A percentile compares a stretch with the other conserved stretches of the same genome.
Evolutionary conservation across 2,797 vertebrate species (phyloP).

Genomic region (Megalops cyprinoides): DNA sequence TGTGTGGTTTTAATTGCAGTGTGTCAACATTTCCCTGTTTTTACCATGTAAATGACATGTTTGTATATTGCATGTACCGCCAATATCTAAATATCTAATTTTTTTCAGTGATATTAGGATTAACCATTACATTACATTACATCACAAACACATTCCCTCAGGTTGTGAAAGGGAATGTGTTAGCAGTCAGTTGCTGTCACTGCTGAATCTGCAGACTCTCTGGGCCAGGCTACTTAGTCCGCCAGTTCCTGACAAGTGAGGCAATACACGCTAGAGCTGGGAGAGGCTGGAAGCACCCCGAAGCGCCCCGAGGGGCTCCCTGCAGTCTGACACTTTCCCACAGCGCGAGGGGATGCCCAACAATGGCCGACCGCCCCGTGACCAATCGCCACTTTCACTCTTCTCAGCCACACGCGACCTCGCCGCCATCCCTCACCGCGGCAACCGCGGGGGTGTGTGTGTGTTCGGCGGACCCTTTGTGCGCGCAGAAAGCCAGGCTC

Average conservation of each 20-base stretch:
- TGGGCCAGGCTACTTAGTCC: neutral
- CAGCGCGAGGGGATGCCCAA: constrained; percentile 81
- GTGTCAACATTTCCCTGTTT: neutral
- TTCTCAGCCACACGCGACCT: constrained; percentile 96
- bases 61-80: neutral
- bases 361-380: constrained; percentile 86
- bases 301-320: too few species aligned
- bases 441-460: constrained; percentile 82
- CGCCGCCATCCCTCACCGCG: constrained; percentile 92
- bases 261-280: constrained; percentile 76
- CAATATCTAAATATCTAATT: too few species aligned
- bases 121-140: too few species aligned
- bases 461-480: constrained; percentile 83
- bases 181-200: too few species aligned
- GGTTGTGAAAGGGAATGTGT: neutral
- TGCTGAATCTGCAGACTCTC: neutral
- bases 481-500: constrained; percentile 83
- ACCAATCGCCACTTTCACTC: constrained; percentile 93
- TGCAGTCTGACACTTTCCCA: constrained; percentile 96
- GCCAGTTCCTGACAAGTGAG: constrained; percentile 76
- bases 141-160: too few species aligned
- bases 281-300: constrained; percentile 32
- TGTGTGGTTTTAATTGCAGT: neutral
- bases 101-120: too few species aligned
- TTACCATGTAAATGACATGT: neutral